Percentiles rank a stretch among this genome's conserved stretches.
Conservation (phyloP, 2,797 vertebrate species). For the Fundulus diaphanus region DNA sequence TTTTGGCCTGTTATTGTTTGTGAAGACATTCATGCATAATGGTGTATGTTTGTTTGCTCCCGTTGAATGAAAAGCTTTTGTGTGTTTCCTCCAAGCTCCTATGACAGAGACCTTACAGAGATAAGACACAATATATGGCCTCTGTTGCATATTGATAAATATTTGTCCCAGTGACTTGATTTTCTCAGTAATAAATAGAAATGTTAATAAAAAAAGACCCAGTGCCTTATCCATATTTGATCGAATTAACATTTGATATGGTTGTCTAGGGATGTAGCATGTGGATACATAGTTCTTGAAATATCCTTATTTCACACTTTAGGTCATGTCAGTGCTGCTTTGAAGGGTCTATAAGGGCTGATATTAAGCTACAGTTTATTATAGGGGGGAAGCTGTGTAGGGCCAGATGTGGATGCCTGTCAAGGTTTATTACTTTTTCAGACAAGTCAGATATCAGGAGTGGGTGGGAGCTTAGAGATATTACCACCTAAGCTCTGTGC, state of each 20-base stretch:
- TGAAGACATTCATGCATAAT: conserved; percentile 54
- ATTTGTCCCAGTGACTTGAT: conserved; percentile 62
- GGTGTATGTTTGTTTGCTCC: conserved; percentile 45
- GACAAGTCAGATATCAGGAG: conserved; percentile 15
- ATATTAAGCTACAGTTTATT: conserved; percentile 51
- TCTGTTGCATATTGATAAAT: conserved; percentile 70
- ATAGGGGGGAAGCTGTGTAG: conserved; percentile 32
- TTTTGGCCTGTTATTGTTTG: conserved; percentile 66
- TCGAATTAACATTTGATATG: conserved; percentile 77
- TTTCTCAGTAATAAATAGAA: conserved; percentile 75
- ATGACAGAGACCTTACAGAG: conserved; percentile 55
- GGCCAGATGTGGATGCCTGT: conserved; percentile 30
- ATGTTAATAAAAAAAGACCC: conserved; percentile 42
- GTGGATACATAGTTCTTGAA: conserved; percentile 61
- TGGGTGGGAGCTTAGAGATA: not conserved
- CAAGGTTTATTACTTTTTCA: conserved; percentile 26
- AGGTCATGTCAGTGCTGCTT: conserved; percentile 47
- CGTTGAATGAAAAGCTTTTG: conserved; percentile 39
- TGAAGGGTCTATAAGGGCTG: conserved; percentile 31
- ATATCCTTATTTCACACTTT: conserved; percentile 64
- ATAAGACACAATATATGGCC: conserved; percentile 75
- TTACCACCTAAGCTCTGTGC: conserved; percentile 10
- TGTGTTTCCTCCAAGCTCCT: conserved; percentile 38
- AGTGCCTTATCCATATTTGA: conserved; percentile 66
- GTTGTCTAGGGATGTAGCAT: conserved; percentile 66